Evolutionary conservation across 2,888 invertebrate species (phyloP), one percentile per base, ranked within the genome.

Genomic region (Meganola albula): DNA sequence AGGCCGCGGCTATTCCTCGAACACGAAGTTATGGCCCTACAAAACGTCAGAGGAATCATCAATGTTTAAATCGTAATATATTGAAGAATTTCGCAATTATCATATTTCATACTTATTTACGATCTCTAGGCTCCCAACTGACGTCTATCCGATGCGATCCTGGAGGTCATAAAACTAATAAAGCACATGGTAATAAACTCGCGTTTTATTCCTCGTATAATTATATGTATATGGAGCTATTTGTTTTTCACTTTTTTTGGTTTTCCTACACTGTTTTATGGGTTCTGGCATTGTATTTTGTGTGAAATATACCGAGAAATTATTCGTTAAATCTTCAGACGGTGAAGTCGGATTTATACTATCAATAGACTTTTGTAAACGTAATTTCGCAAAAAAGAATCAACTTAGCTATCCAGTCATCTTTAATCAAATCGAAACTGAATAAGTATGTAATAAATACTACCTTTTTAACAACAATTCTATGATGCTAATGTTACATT

Each of bases 81-180:
- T 83, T 80, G 76, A 76, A 84, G 84, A 84, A 83, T 84, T 84
- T 83, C 63, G 83, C 83, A 85, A 85, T 85, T 84, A 85, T 84
- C 84, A 85, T 85, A 85, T 80, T 84, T 85, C 84, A 84, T 78
- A 76, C 69, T 69, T 79, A 76, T 85, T 85, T 85, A 85, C 83
- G 85, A 84, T 66, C 76, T 74, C 84, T 85, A 85, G 80, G 78
- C 74, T 64, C 49, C 65, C 68, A 68, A 63, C 72, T 64, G 80
- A 79, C 80, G 65, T 76, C 77, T 76, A 83, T 80, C 78, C 74
- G 46, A 65, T 58, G 63, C 70, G 72, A 72, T 74, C 67, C 63
- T 63, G 65, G 69, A 58, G 74, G 68, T 67, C 74, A 75, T 82
- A 84, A 83, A 83, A 74, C 64, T 74, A 63, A 77, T 74, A 76